Percentiles rank a stretch among this genome's conserved stretches.
Evolutionary conservation across 1,140 invertebrate species (phyloP).

Genomic region (Drosophila sulfurigaster): DNA sequence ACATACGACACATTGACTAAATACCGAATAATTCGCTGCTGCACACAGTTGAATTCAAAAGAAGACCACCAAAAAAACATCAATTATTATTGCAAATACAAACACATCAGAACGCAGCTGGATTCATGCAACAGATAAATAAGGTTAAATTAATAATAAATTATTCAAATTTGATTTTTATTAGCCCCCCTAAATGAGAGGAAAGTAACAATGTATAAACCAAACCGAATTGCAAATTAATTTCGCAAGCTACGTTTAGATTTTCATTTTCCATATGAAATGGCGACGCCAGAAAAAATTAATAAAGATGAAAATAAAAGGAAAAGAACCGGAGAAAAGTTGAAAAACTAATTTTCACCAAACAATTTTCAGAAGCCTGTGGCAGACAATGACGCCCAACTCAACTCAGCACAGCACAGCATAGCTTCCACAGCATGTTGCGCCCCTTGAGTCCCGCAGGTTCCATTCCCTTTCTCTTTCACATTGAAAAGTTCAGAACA

Average conservation of each 20-base stretch:
- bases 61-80: conserved; percentile 8
- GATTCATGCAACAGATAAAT: conserved; percentile 15
- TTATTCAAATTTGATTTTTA: conserved; percentile 82
- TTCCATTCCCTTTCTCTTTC: background rate
- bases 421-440: no score
- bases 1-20: no score
- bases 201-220: conserved; percentile 43
- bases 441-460: background rate
- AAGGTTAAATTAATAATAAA: conserved; percentile 79
- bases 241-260: conserved; percentile 71
- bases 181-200: conserved; percentile 44
- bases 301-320: conserved; percentile 32
- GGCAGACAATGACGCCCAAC: conserved; percentile 32
- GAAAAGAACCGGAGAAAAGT: conserved; percentile 67
- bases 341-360: conserved; percentile 82
- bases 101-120: conserved; percentile 8
- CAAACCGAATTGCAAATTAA: conserved; percentile 75
- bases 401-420: background rate
- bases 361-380: conserved; percentile 76
- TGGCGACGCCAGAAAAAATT: conserved; percentile 24
- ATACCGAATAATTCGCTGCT: no score
- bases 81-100: conserved; percentile 23
- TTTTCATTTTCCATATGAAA: conserved; percentile 55
- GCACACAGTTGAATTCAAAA: conserved; percentile 15
- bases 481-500: conserved; percentile 35